Conservation (phyloP, 2,888 invertebrate genomes). For the Nomada goodeniana region DNA sequence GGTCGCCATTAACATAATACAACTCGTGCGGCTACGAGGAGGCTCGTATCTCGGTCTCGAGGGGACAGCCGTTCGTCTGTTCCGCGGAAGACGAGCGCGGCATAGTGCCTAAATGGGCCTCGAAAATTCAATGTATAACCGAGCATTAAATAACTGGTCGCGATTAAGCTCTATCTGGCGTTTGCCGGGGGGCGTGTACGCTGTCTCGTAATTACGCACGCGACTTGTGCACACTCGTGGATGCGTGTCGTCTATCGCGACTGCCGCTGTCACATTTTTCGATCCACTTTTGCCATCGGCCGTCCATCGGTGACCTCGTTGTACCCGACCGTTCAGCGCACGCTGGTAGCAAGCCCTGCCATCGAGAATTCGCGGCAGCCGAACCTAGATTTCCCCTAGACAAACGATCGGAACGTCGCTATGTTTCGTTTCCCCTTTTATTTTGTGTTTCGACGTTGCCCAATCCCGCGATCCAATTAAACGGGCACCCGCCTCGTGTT, state of each 20-base stretch:
- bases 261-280: conserved; percentile 29
- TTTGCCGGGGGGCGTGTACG: conserved; percentile 55
- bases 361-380: background rate
- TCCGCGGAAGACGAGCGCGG: conserved; percentile 16
- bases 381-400: background rate
- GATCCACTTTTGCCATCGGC: conserved; percentile 46
- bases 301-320: conserved; percentile 27
- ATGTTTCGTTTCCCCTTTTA: no score
- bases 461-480: no score
- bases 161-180: conserved; percentile 56
- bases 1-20: conserved; percentile 48
- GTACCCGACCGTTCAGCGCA: background rate
- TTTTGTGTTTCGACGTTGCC: no score
- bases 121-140: conserved; percentile 50
- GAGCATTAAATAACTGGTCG: conserved; percentile 51
- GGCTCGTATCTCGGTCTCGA: background rate
- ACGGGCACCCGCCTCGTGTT: background rate
- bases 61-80: background rate
- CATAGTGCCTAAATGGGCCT: conserved; percentile 14
- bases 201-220: conserved; percentile 41
- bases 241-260: conserved; percentile 49
- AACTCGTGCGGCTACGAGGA: background rate
- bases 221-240: conserved; percentile 29
- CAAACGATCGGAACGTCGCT: background rate
- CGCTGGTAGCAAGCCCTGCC: background rate